phyloP scores from a whole-genome alignment of 2,888 invertebrate species.

The Schizaphis graminum region DNA sequence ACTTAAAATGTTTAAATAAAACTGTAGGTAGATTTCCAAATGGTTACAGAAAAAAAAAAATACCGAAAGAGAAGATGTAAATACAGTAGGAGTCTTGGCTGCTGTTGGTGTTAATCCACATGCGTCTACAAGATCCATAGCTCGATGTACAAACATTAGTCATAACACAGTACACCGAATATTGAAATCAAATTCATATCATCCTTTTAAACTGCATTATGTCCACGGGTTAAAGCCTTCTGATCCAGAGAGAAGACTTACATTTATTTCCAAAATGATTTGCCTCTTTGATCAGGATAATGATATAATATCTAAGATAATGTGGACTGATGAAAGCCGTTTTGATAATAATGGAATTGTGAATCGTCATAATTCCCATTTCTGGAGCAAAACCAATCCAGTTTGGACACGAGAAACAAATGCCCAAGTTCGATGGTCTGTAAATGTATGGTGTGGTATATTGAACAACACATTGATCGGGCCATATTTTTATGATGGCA shows the following conservation, averaged over 20 bases:
- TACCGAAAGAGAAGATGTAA: background rate
- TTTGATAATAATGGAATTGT: constrained; percentile 7
- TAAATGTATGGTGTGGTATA: constrained; percentile 11
- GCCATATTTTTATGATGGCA: constrained; percentile 13
- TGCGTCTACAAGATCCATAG: background rate
- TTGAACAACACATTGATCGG: background rate
- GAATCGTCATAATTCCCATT: background rate
- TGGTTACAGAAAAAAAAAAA: no score
- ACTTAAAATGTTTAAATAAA: no score
- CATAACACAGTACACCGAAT: background rate
- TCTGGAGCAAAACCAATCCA: background rate
- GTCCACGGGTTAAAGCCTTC: background rate
- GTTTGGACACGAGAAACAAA: background rate
- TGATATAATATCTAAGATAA: background rate
- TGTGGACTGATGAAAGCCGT: constrained; percentile 8
- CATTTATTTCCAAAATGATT: background rate
- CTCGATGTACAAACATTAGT: background rate
- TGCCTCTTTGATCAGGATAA: background rate
- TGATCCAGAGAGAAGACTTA: background rate
- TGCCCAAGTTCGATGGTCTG: background rate
- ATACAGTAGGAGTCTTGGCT: background rate
- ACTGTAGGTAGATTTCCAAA: no score
- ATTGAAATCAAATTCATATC: background rate
- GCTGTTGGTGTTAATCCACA: background rate
- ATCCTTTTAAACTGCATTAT: background rate